Conservation (phyloP, 2,113 vertebrate species). For the Anseranas semipalmata region DNA sequence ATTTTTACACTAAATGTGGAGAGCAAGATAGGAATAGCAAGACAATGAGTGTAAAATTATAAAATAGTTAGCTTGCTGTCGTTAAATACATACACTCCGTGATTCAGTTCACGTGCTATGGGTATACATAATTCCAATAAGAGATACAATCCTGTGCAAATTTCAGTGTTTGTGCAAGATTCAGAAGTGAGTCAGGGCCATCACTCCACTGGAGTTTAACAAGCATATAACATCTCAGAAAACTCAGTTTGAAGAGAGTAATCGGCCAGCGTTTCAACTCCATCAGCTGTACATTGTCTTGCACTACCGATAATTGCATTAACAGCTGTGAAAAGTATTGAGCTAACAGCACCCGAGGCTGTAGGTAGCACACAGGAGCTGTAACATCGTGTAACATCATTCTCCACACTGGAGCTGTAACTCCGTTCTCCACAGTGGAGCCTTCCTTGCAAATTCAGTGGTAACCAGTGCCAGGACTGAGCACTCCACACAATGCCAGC, state of each 20-base stretch:
- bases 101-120: not conserved
- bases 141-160: not conserved
- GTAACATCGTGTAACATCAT: not conserved
- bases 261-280: not conserved
- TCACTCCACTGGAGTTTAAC: not conserved
- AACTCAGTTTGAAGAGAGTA: not conserved
- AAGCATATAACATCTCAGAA: not conserved
- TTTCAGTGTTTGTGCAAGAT: not conserved
- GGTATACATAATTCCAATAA: not conserved
- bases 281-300: not conserved
- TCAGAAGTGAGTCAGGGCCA: not conserved
- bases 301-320: not conserved
- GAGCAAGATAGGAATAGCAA: not conserved
- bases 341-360: not conserved
- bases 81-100: not conserved
- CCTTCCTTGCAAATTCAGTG: not conserved
- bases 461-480: not conserved
- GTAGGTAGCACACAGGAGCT: not conserved
- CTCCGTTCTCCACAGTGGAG: not conserved
- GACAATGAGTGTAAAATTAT: not conserved
- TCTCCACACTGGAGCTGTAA: not conserved
- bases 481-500: accelerated
- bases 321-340: not conserved
- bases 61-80: not conserved
- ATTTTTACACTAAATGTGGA: not conserved